Conservation (phyloP, 2,888 invertebrate genomes). For the Himalopsyche tibetana region DNA sequence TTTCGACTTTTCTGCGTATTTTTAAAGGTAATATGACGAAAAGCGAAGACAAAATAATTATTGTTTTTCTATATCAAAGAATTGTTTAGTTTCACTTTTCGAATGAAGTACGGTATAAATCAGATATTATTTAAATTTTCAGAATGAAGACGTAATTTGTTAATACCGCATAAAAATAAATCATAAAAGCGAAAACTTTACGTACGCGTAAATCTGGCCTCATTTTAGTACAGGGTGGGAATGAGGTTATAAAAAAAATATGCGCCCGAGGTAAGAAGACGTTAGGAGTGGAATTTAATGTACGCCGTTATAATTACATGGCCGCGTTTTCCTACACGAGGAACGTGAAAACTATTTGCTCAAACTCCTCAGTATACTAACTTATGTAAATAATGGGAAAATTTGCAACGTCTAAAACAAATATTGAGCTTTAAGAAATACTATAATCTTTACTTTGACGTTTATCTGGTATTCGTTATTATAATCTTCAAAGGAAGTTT, state of each 20-base stretch:
- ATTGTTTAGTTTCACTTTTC: too few relatives aligned
- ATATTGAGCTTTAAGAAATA: conserved; percentile 41
- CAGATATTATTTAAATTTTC: too few relatives aligned
- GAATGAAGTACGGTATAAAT: too few relatives aligned
- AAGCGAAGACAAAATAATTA: too few relatives aligned
- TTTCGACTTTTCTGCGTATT: too few relatives aligned
- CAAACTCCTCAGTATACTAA: conserved; percentile 37
- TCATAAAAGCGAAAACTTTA: neutral
- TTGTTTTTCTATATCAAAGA: too few relatives aligned
- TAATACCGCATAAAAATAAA: too few relatives aligned
- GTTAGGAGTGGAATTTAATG: conserved; percentile 59
- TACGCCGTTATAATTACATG: conserved; percentile 57
- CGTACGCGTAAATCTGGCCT: neutral
- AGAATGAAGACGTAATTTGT: too few relatives aligned
- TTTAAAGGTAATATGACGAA: too few relatives aligned
- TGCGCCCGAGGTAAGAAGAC: conserved; percentile 50
- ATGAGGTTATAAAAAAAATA: conserved; percentile 29
- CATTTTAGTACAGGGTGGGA: conserved; percentile 33
- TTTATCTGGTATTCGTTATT: neutral
- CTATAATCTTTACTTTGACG: conserved; percentile 29
- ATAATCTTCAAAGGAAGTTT: neutral
- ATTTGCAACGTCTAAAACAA: conserved; percentile 38
- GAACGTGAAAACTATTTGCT: conserved; percentile 42
- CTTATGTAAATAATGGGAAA: conserved; percentile 42
- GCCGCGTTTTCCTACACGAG: conserved; percentile 50